Conservation (phyloP, 2,113 vertebrate species). For the Eulemur macaco region DNA sequence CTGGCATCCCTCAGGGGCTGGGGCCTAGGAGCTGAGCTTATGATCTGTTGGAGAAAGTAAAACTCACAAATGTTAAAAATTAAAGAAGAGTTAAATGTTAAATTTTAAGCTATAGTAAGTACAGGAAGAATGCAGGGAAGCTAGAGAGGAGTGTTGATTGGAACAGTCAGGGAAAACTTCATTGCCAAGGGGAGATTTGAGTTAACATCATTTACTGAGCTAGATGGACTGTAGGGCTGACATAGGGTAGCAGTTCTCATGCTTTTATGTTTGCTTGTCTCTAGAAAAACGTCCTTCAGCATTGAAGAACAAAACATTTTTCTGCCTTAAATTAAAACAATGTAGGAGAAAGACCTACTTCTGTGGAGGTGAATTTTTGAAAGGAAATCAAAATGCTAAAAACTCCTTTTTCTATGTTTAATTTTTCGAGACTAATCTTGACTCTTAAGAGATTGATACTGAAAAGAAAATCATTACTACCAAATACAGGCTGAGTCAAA, state of each 20-base stretch:
- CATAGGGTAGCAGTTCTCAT: neutral
- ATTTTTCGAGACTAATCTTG: conserved; percentile 11
- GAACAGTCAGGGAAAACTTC: neutral
- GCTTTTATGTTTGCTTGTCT: neutral
- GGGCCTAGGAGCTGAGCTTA: neutral
- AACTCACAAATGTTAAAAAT: neutral
- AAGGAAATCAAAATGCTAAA: neutral
- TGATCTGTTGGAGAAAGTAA: neutral
- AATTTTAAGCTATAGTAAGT: neutral
- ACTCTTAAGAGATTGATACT: neutral
- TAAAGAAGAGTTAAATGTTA: neutral
- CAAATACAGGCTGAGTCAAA: neutral
- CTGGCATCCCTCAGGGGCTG: neutral
- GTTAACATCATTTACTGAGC: neutral
- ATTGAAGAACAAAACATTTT: neutral
- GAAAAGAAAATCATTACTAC: neutral
- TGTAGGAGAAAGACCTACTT: neutral
- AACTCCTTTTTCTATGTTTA: neutral
- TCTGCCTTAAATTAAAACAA: conserved; percentile 5
- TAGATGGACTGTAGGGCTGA: neutral
- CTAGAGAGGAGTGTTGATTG: neutral
- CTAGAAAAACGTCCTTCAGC: neutral
- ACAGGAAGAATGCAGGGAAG: neutral
- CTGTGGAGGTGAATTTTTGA: neutral
- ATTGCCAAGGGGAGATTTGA: neutral